phyloP scores from a whole-genome alignment of 1,140 invertebrate species.

The Nixonia krombeini region DNA sequence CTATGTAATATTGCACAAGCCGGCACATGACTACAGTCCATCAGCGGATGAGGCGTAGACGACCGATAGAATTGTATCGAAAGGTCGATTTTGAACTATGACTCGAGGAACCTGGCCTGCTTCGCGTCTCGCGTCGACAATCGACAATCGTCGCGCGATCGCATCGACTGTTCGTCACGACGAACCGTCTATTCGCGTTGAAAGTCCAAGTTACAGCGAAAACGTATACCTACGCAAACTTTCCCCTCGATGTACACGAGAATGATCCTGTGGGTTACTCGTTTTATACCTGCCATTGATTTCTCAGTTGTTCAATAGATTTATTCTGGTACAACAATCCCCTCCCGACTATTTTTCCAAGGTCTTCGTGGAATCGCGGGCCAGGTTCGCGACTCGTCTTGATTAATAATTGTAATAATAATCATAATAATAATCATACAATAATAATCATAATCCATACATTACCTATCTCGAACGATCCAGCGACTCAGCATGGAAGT shows the following conservation, averaged over 20 bases:
- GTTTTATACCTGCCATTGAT: background rate
- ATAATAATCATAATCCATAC: constrained; percentile 20
- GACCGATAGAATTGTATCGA: constrained; percentile 30
- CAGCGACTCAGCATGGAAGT: constrained; percentile 16
- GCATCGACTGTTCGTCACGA: constrained; percentile 23
- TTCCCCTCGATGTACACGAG: constrained; percentile 14
- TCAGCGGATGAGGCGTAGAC: constrained; percentile 49
- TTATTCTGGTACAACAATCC: too few relatives aligned
- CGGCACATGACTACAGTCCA: constrained; percentile 59
- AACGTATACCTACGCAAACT: too few relatives aligned
- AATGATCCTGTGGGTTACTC: background rate
- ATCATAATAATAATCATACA: too few relatives aligned
- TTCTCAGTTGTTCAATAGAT: background rate
- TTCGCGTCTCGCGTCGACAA: constrained; percentile 8
- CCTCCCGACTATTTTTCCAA: constrained; percentile 3
- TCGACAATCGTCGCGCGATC: constrained; percentile 12
- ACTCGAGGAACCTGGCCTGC: constrained; percentile 36
- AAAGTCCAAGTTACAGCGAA: too few relatives aligned
- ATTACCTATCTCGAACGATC: constrained; percentile 31
- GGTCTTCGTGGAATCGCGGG: constrained; percentile 8
- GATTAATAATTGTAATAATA: constrained; percentile 23
- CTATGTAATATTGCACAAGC: constrained; percentile 70
- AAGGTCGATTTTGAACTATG: constrained; percentile 47
- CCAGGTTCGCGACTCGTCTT: constrained; percentile 30
- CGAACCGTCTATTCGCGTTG: constrained; percentile 1